phyloP scores from a whole-genome alignment of 2,888 invertebrate genomes.

The Neoaliturus tenellus region DNA sequence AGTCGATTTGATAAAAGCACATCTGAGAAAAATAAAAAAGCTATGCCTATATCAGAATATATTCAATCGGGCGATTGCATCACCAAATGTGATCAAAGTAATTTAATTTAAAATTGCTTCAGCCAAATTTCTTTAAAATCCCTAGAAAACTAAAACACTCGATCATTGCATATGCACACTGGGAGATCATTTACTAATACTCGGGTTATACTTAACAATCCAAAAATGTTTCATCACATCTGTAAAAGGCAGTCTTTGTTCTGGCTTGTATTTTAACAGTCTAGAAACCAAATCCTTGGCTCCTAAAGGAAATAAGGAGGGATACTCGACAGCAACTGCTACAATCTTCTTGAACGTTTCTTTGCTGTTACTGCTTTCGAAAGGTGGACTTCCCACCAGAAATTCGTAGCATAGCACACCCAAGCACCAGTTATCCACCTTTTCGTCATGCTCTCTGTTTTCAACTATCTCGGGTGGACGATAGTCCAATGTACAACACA shows the following conservation, averaged over 20 bases:
- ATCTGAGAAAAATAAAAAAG: too few relatives aligned
- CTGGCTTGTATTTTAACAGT: background rate
- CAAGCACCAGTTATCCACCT: constrained; percentile 96
- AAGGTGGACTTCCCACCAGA: constrained; percentile 94
- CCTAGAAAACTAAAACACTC: too few relatives aligned
- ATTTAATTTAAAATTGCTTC: too few relatives aligned
- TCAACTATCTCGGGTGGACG: constrained; percentile 98
- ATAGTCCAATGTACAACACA: constrained; percentile 97
- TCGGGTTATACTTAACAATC: background rate
- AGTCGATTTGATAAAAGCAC: too few relatives aligned
- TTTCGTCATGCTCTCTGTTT: constrained; percentile 86
- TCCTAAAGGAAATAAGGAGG: constrained; percentile 79
- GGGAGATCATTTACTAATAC: background rate
- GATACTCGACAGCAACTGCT: constrained; percentile 80
- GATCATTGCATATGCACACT: too few relatives aligned
- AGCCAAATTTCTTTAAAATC: too few relatives aligned
- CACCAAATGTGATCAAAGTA: too few relatives aligned
- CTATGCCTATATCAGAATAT: too few relatives aligned
- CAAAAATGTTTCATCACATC: constrained; percentile 24
- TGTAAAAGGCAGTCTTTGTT: background rate
- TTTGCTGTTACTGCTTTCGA: constrained; percentile 85
- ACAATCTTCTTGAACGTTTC: constrained; percentile 85
- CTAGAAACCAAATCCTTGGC: constrained; percentile 83
- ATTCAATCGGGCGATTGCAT: too few relatives aligned
- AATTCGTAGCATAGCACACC: constrained; percentile 96